A percentile compares a stretch with the other conserved stretches of the same genome.
These are phyloP conservation scores for Uropetala carovei DNA, from an alignment of 2,888 invertebrate species.

Conservation along the genomic window DNA sequence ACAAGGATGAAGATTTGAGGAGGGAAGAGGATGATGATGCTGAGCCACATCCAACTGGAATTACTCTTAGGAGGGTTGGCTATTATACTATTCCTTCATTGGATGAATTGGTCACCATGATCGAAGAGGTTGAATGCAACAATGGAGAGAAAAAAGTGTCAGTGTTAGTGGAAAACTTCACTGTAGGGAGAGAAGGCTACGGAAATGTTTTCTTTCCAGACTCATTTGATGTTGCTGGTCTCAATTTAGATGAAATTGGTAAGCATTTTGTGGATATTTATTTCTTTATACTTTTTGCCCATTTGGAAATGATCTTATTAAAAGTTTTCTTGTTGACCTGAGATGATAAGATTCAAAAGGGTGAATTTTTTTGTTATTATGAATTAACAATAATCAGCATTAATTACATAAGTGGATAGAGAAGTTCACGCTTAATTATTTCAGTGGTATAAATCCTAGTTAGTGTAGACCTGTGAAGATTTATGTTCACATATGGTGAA, in stretches of 20 bases:
- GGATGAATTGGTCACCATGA: slow-evolving; percentile 85
- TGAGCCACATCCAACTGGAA: slow-evolving; percentile 84
- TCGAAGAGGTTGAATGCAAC: slow-evolving; percentile 87
- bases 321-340: not conserved
- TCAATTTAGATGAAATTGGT: slow-evolving; percentile 93
- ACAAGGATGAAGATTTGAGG: slow-evolving; percentile 52
- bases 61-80: slow-evolving; percentile 86
- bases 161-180: slow-evolving; percentile 86
- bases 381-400: too few relatives aligned
- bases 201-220: slow-evolving; percentile 93
- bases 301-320: not conserved
- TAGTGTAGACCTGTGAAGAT: too few relatives aligned
- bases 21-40: slow-evolving; percentile 69
- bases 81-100: slow-evolving; percentile 94
- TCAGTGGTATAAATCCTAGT: too few relatives aligned
- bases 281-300: not conserved
- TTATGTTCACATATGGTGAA: too few relatives aligned
- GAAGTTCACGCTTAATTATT: too few relatives aligned
- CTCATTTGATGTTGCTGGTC: slow-evolving; percentile 87
- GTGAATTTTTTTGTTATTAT: too few relatives aligned
- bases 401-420: too few relatives aligned
- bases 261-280: slow-evolving; percentile 70
- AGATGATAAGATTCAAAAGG: not conserved
- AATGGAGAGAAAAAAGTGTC: slow-evolving; percentile 22
- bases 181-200: slow-evolving; percentile 92